Evolutionary conservation across 2,113 vertebrate species (phyloP).

Genomic region (Nanorana parkeri): DNA sequence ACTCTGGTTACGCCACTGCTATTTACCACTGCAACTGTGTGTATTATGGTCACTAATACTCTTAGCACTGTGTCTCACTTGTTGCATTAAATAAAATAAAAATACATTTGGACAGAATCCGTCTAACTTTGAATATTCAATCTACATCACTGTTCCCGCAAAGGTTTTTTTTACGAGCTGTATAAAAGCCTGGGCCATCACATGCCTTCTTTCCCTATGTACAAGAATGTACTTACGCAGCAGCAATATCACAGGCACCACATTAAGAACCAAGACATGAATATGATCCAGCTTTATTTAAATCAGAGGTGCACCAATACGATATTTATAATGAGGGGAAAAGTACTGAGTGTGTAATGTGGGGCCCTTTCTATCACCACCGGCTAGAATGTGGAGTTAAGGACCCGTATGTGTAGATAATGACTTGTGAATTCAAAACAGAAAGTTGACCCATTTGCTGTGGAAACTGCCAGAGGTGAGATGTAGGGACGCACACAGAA

Average conservation of each 20-base stretch:
- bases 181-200: not conserved
- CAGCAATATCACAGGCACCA: conserved; percentile 25
- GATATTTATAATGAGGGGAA: conserved; percentile 49
- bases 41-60: too few relatives aligned
- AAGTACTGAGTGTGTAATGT: conserved; percentile 47
- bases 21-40: too few relatives aligned
- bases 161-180: not conserved
- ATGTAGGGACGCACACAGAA: conserved; percentile 30
- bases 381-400: conserved; percentile 24
- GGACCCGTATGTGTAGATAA: conserved; percentile 48
- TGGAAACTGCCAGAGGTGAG: conserved; percentile 47
- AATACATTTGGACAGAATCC: too few relatives aligned
- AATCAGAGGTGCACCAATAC: conserved; percentile 42
- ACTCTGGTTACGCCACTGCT: too few relatives aligned
- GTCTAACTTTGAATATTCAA: too few relatives aligned
- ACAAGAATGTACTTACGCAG: conserved; percentile 10
- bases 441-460: conserved; percentile 44
- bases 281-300: conserved; percentile 48
- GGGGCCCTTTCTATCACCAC: conserved; percentile 40
- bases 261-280: conserved; percentile 20
- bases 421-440: conserved; percentile 51
- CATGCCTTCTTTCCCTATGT: conserved; percentile 24
- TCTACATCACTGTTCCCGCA: not conserved
- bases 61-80: too few relatives aligned
- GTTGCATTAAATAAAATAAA: too few relatives aligned